A percentile compares a stretch with the other conserved stretches of the same genome.
Conservation (phyloP, 1,140 invertebrate genomes). For the Procambarus virginalis region DNA sequence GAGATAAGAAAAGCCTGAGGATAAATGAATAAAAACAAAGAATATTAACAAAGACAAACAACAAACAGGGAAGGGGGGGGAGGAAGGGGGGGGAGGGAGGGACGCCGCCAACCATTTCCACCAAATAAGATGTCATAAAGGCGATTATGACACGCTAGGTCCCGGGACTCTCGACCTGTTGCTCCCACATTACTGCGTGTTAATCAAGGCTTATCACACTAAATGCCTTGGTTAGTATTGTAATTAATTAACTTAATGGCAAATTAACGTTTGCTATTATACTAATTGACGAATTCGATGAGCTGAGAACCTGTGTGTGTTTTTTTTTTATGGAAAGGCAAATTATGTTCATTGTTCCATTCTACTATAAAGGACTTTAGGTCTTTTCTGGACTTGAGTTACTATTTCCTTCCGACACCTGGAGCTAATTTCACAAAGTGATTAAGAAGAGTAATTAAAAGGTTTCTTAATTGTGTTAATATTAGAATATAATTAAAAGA, state of each 20-base stretch:
- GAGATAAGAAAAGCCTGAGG: neutral
- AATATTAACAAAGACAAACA: neutral
- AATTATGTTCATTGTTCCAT: neutral
- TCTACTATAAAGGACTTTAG: neutral
- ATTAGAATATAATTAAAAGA: neutral
- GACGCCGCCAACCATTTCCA: neutral
- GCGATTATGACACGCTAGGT: neutral
- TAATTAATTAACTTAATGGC: conserved; percentile 53
- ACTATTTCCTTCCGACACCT: neutral
- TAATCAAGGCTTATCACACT: conserved; percentile 44
- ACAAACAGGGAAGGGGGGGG: neutral
- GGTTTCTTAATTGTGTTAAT: neutral
- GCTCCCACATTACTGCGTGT: conserved; percentile 20
- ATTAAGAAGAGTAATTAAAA: neutral
- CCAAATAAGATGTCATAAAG: neutral
- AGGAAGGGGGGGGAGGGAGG: neutral
- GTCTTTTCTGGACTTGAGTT: too few species aligned
- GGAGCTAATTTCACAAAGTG: conserved; percentile 2
- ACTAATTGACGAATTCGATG: conserved; percentile 49
- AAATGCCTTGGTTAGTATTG: conserved; percentile 48
- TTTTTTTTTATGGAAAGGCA: neutral
- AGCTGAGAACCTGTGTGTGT: neutral
- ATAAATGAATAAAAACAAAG: neutral
- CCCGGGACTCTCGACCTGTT: conserved; percentile 17
- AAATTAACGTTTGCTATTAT: conserved; percentile 44